Percentiles rank a stretch among this genome's conserved stretches.
Evolutionary conservation across 1,140 invertebrate genomes (phyloP).

Genomic region (Drosophila bocqueti): DNA sequence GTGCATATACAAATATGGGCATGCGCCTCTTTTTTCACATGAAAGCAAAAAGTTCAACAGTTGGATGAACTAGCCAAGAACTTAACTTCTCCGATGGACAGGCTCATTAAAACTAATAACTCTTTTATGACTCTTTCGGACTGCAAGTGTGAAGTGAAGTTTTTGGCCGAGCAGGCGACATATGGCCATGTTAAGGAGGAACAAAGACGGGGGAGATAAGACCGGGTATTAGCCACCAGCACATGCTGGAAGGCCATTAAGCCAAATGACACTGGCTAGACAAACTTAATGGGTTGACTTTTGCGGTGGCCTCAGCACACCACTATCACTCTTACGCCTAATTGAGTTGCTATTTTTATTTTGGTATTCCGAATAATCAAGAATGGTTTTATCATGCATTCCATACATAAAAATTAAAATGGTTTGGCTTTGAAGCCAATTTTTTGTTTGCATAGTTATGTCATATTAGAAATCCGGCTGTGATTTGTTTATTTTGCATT

Average conservation of each 20-base stretch:
- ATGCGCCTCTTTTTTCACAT: background rate
- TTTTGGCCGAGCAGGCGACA: slow-evolving; percentile 36
- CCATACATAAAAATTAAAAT: background rate
- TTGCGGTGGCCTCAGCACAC: background rate
- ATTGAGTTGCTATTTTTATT: background rate
- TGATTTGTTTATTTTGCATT: slow-evolving; percentile 55
- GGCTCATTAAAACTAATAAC: slow-evolving; percentile 68
- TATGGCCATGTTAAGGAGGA: slow-evolving; percentile 30
- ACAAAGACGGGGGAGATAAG: slow-evolving; percentile 19
- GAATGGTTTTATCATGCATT: background rate
- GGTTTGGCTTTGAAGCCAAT: slow-evolving; percentile 29
- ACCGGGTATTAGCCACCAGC: slow-evolving; percentile 11
- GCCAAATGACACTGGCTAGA: slow-evolving; percentile 50
- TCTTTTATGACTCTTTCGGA: slow-evolving; percentile 59
- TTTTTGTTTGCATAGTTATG: slow-evolving; percentile 50
- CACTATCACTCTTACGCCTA: slow-evolving; percentile 24
- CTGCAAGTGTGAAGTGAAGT: slow-evolving; percentile 30
- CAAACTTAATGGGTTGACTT: slow-evolving; percentile 49
- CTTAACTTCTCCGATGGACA: slow-evolving; percentile 15
- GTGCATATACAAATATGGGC: background rate
- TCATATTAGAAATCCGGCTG: slow-evolving; percentile 22
- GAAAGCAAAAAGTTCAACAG: slow-evolving; percentile 24
- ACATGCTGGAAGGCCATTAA: slow-evolving; percentile 36
- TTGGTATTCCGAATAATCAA: background rate
- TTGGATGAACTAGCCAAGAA: slow-evolving; percentile 23